Conservation (phyloP, 2,113 vertebrate genomes). For the Callopanchax toddi region DNA sequence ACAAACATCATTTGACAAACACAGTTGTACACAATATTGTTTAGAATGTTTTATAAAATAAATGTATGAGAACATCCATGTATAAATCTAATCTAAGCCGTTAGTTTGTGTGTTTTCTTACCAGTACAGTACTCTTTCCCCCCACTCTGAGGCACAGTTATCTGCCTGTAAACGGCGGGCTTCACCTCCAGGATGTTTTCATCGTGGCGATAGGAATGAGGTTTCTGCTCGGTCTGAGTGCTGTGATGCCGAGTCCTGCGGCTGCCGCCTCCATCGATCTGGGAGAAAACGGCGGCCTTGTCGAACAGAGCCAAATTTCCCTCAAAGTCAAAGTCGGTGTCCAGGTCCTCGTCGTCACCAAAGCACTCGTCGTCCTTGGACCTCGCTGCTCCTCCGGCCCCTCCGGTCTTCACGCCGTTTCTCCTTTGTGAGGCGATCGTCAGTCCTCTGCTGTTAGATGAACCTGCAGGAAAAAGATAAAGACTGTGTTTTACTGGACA, state of each 20-base stretch:
- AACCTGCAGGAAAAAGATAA: slow-evolving; percentile 73
- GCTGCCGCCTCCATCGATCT: slow-evolving; percentile 86
- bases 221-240: slow-evolving; percentile 79
- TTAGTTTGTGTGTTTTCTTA: slow-evolving; percentile 50
- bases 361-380: slow-evolving; percentile 92
- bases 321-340: slow-evolving; percentile 93
- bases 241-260: slow-evolving; percentile 81
- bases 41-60: no score
- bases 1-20: no score
- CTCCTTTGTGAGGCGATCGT: slow-evolving; percentile 88
- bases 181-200: slow-evolving; percentile 90
- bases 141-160: slow-evolving; percentile 84
- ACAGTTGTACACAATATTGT: no score
- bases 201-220: slow-evolving; percentile 86
- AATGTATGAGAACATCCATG: no score
- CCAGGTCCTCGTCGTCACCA: slow-evolving; percentile 87
- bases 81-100: no score
- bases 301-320: slow-evolving; percentile 94
- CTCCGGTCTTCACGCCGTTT: slow-evolving; percentile 83
- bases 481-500: not conserved
- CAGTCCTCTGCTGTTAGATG: slow-evolving; percentile 85
- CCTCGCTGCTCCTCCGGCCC: slow-evolving; percentile 78
- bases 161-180: slow-evolving; percentile 87
- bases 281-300: slow-evolving; percentile 92
- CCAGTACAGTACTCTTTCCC: slow-evolving; percentile 91